phyloP scores from a whole-genome alignment of 2,113 vertebrate genomes.

The Bettongia penicillata region DNA sequence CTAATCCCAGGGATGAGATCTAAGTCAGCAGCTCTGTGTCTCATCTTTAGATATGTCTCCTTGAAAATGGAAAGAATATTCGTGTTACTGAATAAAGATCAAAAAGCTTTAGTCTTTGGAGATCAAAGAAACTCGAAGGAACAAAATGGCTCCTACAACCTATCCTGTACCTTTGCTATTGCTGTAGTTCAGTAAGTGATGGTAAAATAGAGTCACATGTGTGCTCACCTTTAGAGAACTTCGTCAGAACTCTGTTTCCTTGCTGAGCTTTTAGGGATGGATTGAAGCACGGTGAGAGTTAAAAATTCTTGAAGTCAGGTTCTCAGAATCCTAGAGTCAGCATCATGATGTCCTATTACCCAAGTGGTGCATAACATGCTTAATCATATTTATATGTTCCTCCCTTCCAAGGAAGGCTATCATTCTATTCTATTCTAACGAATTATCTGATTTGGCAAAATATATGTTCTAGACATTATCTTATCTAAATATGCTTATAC shows the following conservation, averaged over 20 bases:
- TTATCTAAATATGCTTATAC: background rate
- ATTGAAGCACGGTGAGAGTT: background rate
- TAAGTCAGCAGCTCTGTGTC: background rate
- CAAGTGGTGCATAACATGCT: too few relatives aligned
- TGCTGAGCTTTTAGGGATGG: background rate
- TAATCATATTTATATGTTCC: too few relatives aligned
- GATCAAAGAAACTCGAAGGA: background rate
- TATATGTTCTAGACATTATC: background rate
- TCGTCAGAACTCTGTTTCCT: background rate
- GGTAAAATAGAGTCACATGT: background rate
- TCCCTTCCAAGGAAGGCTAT: too few relatives aligned
- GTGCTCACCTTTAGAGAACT: background rate
- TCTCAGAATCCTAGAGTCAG: background rate
- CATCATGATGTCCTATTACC: background rate
- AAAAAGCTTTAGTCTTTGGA: background rate
- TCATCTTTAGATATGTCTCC: background rate
- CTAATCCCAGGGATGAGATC: background rate
- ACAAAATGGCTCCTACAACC: background rate
- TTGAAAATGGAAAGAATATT: background rate
- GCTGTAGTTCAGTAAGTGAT: background rate
- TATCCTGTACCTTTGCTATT: background rate
- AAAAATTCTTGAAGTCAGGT: background rate
- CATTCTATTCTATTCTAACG: too few relatives aligned
- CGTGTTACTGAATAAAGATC: background rate
- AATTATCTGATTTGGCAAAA: background rate